These are phyloP conservation scores for Hyposoter didymator DNA, from an alignment of 2,888 invertebrate genomes.

Conservation along the genomic window DNA sequence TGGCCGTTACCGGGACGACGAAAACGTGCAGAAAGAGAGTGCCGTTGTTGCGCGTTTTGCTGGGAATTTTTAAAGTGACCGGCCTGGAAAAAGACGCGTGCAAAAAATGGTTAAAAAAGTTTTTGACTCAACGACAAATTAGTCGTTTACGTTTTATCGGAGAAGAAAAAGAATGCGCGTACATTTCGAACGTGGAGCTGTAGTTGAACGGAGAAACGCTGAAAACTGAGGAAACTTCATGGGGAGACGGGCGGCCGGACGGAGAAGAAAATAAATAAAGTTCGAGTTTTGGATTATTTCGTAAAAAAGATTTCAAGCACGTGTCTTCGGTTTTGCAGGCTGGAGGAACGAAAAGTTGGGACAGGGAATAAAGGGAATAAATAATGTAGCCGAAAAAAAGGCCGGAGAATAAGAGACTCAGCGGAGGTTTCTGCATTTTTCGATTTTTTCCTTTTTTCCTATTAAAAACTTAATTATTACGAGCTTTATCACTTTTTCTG, in stretches of 20 bases:
- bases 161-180: slow-evolving; percentile 71
- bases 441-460: neutral
- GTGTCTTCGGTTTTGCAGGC: slow-evolving; percentile 87
- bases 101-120: neutral
- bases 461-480: neutral
- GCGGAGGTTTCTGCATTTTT: slow-evolving; percentile 84
- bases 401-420: slow-evolving; percentile 87
- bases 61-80: slow-evolving; percentile 89
- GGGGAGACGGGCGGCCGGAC: slow-evolving; percentile 86
- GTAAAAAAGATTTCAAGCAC: slow-evolving; percentile 90
- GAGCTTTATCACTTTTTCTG: neutral
- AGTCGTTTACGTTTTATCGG: neutral
- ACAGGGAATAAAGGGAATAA: slow-evolving; percentile 91
- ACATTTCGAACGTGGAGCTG: slow-evolving; percentile 85
- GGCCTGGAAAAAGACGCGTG: slow-evolving; percentile 85
- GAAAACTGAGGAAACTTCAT: slow-evolving; percentile 87
- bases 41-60: slow-evolving; percentile 92
- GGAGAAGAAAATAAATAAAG: slow-evolving; percentile 89
- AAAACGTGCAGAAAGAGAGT: slow-evolving; percentile 92
- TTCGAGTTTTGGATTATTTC: slow-evolving; percentile 88
- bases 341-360: slow-evolving; percentile 90
- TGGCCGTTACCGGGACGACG: slow-evolving; percentile 87
- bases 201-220: slow-evolving; percentile 89
- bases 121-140: neutral
- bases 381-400: slow-evolving; percentile 89